These are phyloP conservation scores for Darwinula stevensoni DNA, from an alignment of 2,888 invertebrate species.

Conservation along the genomic window DNA sequence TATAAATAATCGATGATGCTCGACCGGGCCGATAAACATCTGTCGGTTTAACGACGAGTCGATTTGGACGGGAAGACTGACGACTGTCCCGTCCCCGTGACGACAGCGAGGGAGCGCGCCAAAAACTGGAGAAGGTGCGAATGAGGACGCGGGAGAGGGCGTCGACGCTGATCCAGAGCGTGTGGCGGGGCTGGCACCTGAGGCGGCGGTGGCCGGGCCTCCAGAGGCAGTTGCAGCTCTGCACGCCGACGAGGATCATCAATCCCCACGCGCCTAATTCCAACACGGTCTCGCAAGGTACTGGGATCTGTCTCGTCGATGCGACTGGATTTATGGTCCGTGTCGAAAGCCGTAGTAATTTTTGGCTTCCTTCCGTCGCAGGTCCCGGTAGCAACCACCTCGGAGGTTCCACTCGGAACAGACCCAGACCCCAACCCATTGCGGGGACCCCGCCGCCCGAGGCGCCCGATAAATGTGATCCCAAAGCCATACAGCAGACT, in stretches of 20 bases:
- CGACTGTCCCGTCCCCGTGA: no score
- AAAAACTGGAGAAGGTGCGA: constrained; percentile 55
- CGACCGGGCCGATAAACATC: no score
- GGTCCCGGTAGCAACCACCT: constrained; percentile 6
- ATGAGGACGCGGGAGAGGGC: constrained; percentile 43
- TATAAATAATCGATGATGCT: no score
- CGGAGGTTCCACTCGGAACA: constrained; percentile 6
- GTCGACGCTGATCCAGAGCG: constrained; percentile 48
- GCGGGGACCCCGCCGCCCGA: constrained; percentile 61
- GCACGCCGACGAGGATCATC: constrained; percentile 8
- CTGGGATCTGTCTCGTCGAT: neutral
- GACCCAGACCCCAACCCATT: constrained; percentile 63
- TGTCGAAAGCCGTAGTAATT: neutral
- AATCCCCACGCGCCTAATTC: neutral
- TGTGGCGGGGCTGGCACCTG: constrained; percentile 51
- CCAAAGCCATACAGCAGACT: constrained; percentile 61
- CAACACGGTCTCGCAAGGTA: neutral
- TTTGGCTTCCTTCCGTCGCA: no score
- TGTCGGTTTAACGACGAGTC: no score
- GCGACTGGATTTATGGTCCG: neutral
- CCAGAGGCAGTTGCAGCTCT: constrained; percentile 16
- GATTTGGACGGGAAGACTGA: no score
- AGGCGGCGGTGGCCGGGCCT: constrained; percentile 31
- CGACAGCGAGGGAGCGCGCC: constrained; percentile 70
- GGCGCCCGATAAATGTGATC: constrained; percentile 41